Evolutionary conservation across 2,888 invertebrate genomes (phyloP), one percentile per base, ranked within the genome.

Genomic region (Lasioglossum malachurum): DNA sequence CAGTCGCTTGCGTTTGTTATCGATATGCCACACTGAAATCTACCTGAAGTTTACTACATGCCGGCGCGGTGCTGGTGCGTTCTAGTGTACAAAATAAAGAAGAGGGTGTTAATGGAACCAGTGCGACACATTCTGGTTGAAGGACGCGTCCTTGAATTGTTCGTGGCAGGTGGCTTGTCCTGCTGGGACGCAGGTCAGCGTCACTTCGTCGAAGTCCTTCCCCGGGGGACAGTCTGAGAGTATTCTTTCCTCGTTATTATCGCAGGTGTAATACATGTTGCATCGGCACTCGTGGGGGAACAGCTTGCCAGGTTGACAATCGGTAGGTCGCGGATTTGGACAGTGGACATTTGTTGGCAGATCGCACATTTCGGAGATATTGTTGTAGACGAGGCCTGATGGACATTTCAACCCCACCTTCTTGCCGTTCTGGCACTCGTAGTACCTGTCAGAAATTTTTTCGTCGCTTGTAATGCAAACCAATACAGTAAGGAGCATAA

Each of bases 301-400:
- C 8, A 16, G 0, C 0, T 0, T 8, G 67, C 19, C 35, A 31
- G 19, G 0, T 35, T 7, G 0, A 16, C 67, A 67, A 0, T 2
- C 41, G 10, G 8, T 0, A 12, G 10, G n/a, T 53, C 2, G 7
- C 23, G 57, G n/a, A 0, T 7, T 0, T 1, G 0, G 0, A 19
- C 67, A 67, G 0, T 35, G 0, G 8, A 35, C 67, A 7, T 67
- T 67, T 16, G 16, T 0, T 35, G 8, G 31, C 19, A 19, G 8
- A 8, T 67, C 67, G 67, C 67, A 67, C 67, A 35, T 35, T 8
- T 35, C 35, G 19, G 67, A 19, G 0, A 35, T 2, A 19, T 67
- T 8, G 35, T 67, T 35, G 67, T 19, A 67, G 2, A 0, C 0
- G 19, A 67, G 67, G 31, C 35, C 67, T 5, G 3, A 0, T 2